phyloP scores from a whole-genome alignment of 2,113 vertebrate species.

The Tragelaphus scriptus region DNA sequence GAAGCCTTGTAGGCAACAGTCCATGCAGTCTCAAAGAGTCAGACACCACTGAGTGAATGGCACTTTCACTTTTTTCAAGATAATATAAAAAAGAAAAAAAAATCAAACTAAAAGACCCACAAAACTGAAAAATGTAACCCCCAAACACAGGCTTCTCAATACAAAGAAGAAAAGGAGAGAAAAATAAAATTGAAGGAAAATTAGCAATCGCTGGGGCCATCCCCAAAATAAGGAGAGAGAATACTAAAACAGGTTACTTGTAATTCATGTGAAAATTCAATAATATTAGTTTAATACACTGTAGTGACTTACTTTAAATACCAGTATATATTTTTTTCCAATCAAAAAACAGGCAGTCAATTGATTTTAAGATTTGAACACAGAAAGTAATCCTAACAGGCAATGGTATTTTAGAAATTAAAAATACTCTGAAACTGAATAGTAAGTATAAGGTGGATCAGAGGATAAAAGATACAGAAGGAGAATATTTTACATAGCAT shows the following conservation, averaged over 20 bases:
- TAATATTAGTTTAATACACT: not conserved
- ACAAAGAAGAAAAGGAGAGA: not conserved
- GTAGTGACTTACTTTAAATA: not conserved
- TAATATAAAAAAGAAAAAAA: not conserved
- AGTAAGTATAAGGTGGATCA: not conserved
- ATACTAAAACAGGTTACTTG: not conserved
- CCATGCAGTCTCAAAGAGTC: not conserved
- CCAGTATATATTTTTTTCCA: not conserved
- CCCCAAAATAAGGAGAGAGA: not conserved
- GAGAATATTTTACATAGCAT: not conserved
- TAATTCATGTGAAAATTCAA: not conserved
- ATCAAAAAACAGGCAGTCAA: not conserved
- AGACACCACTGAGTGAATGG: not conserved
- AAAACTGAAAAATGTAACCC: not conserved
- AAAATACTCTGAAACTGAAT: not conserved
- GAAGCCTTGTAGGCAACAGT: not conserved
- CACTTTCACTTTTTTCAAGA: not conserved
- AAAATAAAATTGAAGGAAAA: not conserved
- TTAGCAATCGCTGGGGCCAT: not conserved
- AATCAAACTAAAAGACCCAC: not conserved
- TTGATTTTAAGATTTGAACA: not conserved
- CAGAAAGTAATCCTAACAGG: not conserved
- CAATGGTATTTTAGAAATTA: not conserved
- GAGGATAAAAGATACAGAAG: not conserved
- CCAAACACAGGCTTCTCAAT: not conserved